Percentiles rank a stretch among this genome's conserved stretches.
These are phyloP conservation scores for Cyprinodon brontotheroides DNA, from an alignment of 2,113 vertebrate genomes.

Conservation along the genomic window DNA sequence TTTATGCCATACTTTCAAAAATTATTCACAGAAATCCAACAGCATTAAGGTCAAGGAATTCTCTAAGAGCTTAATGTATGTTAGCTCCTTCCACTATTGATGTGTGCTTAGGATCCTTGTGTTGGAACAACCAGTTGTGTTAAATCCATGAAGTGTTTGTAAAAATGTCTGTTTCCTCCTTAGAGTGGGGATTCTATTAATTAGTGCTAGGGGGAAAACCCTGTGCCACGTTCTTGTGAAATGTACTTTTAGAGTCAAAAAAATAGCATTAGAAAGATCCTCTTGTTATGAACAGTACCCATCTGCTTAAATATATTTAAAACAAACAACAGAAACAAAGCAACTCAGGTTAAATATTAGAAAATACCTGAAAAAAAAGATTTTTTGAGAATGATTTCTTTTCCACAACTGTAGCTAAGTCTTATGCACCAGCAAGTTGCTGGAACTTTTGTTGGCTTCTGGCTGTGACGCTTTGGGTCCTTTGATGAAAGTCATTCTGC, in stretches of 20 bases:
- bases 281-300: conserved; percentile 26
- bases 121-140: no score
- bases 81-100: no score
- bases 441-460: background rate
- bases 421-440: background rate
- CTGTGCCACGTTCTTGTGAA: background rate
- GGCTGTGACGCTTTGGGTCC: background rate
- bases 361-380: background rate
- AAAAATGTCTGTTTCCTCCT: no score
- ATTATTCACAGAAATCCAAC: no score
- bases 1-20: no score
- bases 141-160: no score
- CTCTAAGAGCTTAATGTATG: no score
- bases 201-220: no score
- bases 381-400: background rate
- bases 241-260: conserved; percentile 1
- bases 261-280: background rate
- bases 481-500: background rate
- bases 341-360: background rate
- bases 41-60: no score
- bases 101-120: no score
- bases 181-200: no score
- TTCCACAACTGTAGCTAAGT: background rate
- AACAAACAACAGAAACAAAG: background rate
- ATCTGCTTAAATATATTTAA: conserved; percentile 24